Percentiles rank a stretch among this genome's conserved stretches.
Evolutionary conservation across 2,113 vertebrate genomes (phyloP).

Genomic region (Dipodomys ordii): DNA sequence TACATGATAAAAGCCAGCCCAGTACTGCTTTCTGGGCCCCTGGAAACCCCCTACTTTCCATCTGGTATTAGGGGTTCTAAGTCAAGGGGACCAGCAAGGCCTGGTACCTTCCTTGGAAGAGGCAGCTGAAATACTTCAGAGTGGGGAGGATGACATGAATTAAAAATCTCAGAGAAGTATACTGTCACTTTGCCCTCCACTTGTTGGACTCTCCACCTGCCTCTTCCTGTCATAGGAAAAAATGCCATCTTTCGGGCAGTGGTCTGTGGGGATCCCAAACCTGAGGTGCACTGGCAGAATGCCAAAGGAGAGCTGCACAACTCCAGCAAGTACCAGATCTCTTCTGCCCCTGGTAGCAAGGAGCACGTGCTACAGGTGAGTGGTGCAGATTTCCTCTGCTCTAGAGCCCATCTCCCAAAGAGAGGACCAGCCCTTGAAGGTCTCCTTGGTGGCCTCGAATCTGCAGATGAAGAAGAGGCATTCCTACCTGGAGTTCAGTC

Average conservation of each 20-base stretch:
- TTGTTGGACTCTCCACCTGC: background rate
- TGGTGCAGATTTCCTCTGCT: rapidly evolving
- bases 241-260: conserved; percentile 88
- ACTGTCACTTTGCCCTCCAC: background rate
- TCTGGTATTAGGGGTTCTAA: no score
- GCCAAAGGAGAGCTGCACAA: conserved; percentile 82
- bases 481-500: background rate
- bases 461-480: background rate
- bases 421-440: no score
- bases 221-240: conserved; percentile 86
- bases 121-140: background rate
- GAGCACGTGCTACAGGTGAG: conserved; percentile 91
- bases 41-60: background rate
- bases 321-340: conserved; percentile 87
- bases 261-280: conserved; percentile 90
- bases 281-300: conserved; percentile 90
- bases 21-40: background rate
- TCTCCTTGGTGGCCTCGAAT: background rate
- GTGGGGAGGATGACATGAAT: no score
- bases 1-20: background rate
- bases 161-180: background rate
- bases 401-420: background rate
- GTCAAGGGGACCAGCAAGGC: background rate
- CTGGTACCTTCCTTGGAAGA: background rate
- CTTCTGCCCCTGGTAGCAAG: conserved; percentile 79